Percentiles rank a stretch among this genome's conserved stretches.
These are phyloP conservation scores for Oxyura jamaicensis DNA, from an alignment of 2,113 vertebrate species.

Conservation along the genomic window DNA sequence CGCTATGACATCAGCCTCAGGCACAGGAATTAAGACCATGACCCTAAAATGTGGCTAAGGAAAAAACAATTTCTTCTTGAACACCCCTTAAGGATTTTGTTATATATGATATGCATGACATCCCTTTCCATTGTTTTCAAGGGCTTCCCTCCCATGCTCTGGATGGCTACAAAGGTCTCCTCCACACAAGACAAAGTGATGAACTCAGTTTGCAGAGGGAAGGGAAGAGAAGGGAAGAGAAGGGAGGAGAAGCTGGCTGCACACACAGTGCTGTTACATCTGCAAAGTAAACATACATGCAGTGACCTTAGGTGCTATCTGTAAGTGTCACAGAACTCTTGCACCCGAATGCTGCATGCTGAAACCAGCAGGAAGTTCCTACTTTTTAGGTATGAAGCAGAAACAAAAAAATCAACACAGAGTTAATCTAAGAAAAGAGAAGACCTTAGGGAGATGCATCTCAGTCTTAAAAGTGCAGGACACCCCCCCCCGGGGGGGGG, in stretches of 20 bases:
- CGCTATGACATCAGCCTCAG: not conserved
- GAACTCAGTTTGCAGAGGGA: not conserved
- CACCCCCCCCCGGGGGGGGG: no score
- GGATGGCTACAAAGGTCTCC: not conserved
- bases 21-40: not conserved
- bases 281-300: not conserved
- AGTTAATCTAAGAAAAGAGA: not conserved
- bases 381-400: not conserved
- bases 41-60: not conserved
- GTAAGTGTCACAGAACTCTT: not conserved
- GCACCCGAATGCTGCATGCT: not conserved
- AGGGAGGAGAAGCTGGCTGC: not conserved
- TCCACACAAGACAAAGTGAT: not conserved
- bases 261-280: not conserved
- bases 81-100: not conserved
- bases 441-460: not conserved
- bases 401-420: not conserved
- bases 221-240: not conserved
- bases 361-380: not conserved
- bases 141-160: not conserved
- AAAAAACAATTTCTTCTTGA: not conserved
- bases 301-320: constrained; percentile 38
- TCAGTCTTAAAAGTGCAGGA: not conserved
- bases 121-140: not conserved
- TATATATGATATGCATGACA: not conserved